Evolutionary conservation across 2,113 vertebrate species (phyloP).

Genomic region (Madoqua kirkii): DNA sequence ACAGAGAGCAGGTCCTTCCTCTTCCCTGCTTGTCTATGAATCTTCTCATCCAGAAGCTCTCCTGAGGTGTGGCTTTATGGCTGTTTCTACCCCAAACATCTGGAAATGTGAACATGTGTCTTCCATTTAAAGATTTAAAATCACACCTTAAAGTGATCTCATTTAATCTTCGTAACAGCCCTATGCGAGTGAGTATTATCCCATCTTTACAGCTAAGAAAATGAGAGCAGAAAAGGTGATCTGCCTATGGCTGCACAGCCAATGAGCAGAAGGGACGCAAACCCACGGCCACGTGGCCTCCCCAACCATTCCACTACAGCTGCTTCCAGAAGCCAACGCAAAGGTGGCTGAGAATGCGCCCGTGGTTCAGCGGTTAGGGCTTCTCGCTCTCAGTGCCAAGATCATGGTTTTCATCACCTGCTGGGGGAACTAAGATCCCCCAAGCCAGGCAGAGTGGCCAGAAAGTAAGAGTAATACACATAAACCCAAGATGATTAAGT

Average conservation of each 20-base stretch:
- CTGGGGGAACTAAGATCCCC: background rate
- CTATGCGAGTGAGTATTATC: accelerated
- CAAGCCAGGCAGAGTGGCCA: background rate
- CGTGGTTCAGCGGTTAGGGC: background rate
- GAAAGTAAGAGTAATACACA: background rate
- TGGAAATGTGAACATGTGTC: background rate
- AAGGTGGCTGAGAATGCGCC: background rate
- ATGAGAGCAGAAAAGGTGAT: background rate
- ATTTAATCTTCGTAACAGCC: background rate
- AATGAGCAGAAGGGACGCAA: background rate
- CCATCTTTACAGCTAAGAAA: background rate
- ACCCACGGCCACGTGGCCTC: background rate
- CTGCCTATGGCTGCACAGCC: background rate
- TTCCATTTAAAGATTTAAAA: background rate
- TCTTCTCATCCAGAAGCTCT: background rate
- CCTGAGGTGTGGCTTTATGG: accelerated
- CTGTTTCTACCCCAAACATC: background rate
- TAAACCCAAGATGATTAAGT: background rate
- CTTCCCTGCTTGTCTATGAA: background rate
- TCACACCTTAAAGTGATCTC: background rate
- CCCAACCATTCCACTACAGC: accelerated
- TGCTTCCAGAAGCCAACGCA: background rate
- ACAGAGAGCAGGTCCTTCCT: accelerated
- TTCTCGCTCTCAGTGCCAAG: background rate
- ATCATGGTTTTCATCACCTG: background rate